These are phyloP conservation scores for Alexandromys fortis DNA, from an alignment of 2,113 vertebrate species.

Conservation along the genomic window DNA sequence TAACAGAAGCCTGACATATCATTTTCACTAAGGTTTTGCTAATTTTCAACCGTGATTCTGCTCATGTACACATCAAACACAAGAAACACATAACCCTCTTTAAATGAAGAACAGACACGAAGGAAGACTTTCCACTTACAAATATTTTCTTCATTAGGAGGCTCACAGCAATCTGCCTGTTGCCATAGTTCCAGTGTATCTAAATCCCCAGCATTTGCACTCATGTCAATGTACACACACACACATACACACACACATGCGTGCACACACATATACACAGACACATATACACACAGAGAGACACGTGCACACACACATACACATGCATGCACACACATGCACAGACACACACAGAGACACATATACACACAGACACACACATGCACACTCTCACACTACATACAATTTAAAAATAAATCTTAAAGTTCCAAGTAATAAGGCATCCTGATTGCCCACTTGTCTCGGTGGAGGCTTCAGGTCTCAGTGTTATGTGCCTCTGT, in stretches of 20 bases:
- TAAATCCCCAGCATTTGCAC: no score
- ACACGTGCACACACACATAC: background rate
- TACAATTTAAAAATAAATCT: background rate
- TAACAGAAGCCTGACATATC: background rate
- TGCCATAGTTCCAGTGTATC: background rate
- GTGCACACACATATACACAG: background rate
- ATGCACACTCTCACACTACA: background rate
- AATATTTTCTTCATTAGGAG: background rate
- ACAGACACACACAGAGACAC: background rate
- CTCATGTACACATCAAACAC: background rate
- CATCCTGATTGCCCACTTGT: background rate
- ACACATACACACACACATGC: rapidly evolving
- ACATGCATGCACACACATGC: background rate
- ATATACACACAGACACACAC: background rate
- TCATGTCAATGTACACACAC: background rate
- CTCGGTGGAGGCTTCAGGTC: background rate
- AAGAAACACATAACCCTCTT: background rate
- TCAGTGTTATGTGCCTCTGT: background rate
- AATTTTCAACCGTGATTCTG: no score
- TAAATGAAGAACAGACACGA: background rate
- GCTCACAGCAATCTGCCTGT: background rate
- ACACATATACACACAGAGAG: rapidly evolving
- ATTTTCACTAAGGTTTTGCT: background rate
- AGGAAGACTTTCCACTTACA: background rate
- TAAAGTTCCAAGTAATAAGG: background rate